Evolutionary conservation across 2,888 invertebrate species (phyloP).

Genomic region (Byasa hedistus): DNA sequence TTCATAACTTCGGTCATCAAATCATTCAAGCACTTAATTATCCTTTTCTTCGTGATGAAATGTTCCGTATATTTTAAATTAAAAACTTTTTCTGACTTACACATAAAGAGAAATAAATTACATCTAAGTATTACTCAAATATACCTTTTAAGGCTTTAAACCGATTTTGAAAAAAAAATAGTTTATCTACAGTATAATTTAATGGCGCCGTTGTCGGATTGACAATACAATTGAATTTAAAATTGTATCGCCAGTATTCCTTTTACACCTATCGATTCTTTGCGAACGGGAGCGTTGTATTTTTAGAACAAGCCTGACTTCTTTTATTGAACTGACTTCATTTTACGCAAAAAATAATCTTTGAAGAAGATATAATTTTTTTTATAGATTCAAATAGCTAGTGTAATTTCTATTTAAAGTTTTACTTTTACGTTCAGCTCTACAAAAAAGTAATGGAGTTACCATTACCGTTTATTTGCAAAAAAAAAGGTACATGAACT

Average conservation of each 20-base stretch:
- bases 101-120: no score
- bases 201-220: slow-evolving; percentile 9
- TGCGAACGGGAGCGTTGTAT: slow-evolving; percentile 22
- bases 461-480: no score
- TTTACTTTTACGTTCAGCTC: no score
- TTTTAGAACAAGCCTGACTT: slow-evolving; percentile 27
- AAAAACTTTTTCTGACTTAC: no score
- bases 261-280: slow-evolving; percentile 25
- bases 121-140: no score
- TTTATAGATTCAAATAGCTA: slow-evolving; percentile 6
- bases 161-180: slow-evolving; percentile 3
- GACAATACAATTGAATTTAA: slow-evolving; percentile 25
- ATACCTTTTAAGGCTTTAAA: not conserved
- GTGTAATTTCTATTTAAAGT: no score
- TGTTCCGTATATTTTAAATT: no score
- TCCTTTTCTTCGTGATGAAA: not conserved
- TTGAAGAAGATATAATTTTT: slow-evolving; percentile 17
- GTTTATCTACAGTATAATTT: slow-evolving; percentile 17
- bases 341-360: slow-evolving; percentile 18
- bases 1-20: not conserved
- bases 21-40: not conserved
- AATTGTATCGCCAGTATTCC: slow-evolving; percentile 22
- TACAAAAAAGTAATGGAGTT: no score
- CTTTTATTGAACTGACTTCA: slow-evolving; percentile 24
- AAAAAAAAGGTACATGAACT: no score